Conservation (phyloP, 2,797 vertebrate species). For the Lithobates pipiens region DNA sequence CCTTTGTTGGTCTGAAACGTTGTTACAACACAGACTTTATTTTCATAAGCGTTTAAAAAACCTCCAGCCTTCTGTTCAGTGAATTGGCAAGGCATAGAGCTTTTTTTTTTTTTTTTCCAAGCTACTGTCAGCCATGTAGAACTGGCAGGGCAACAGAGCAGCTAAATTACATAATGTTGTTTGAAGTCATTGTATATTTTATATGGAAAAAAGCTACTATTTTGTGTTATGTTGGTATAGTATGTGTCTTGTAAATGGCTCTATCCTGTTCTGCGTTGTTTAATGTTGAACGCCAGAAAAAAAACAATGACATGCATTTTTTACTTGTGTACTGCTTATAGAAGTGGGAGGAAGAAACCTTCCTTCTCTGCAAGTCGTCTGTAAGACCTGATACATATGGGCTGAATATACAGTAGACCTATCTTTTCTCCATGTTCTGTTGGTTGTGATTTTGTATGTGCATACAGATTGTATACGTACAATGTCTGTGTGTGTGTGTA, state of each 20-base stretch:
- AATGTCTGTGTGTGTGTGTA: no score
- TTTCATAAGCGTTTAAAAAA: slow-evolving; percentile 69
- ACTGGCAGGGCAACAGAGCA: slow-evolving; percentile 56
- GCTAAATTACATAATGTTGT: slow-evolving; percentile 65
- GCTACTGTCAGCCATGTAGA: slow-evolving; percentile 56
- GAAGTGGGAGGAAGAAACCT: not conserved
- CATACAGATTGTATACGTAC: no score
- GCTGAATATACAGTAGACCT: not conserved
- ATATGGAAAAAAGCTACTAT: slow-evolving; percentile 38
- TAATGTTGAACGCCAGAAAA: not conserved
- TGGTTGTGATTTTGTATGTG: no score
- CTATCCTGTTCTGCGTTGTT: slow-evolving; percentile 10
- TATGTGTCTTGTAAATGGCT: slow-evolving; percentile 1
- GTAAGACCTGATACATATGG: not conserved
- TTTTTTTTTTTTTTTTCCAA: slow-evolving; percentile 52
- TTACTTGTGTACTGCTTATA: not conserved
- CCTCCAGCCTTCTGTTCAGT: slow-evolving; percentile 50
- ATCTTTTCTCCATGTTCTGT: no score
- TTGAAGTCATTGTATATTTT: slow-evolving; percentile 61
- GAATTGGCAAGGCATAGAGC: slow-evolving; percentile 36
- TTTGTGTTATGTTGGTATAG: slow-evolving; percentile 46
- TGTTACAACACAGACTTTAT: slow-evolving; percentile 64
- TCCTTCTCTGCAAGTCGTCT: not conserved
- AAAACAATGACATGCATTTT: slow-evolving; percentile 4
- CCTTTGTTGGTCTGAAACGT: slow-evolving; percentile 67